Evolutionary conservation across 2,888 invertebrate genomes (phyloP).

Genomic region (Oscheius onirici): DNA sequence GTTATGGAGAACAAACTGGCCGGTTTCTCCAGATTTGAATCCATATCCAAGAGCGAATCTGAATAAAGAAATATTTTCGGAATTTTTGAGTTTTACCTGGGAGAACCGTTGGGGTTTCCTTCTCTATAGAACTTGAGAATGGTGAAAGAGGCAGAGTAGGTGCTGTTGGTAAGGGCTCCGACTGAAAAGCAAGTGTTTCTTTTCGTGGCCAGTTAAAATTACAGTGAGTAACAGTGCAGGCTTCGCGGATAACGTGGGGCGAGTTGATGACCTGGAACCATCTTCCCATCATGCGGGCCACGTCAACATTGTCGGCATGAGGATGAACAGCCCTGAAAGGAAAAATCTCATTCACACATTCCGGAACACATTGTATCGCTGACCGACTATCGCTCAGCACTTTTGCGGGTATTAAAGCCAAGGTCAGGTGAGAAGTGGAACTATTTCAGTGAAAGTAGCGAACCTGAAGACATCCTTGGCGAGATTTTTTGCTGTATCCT

Average conservation of each 20-base stretch:
- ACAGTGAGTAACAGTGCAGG: constrained; percentile 72
- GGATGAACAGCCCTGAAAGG: constrained; percentile 68
- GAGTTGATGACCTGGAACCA: constrained; percentile 73
- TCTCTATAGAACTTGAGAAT: constrained; percentile 72
- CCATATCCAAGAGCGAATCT: constrained; percentile 72
- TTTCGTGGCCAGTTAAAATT: not conserved
- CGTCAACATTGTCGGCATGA: constrained; percentile 71
- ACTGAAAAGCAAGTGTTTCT: constrained; percentile 59
- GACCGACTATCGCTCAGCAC: not conserved
- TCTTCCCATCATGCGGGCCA: constrained; percentile 72
- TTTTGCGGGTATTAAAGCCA: constrained; percentile 14
- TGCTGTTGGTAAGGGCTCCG: constrained; percentile 72
- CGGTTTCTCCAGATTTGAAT: constrained; percentile 71
- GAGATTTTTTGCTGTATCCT: constrained; percentile 71
- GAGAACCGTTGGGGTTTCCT: constrained; percentile 72
- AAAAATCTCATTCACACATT: not conserved
- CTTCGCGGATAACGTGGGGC: constrained; percentile 72
- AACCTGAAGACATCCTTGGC: constrained; percentile 70
- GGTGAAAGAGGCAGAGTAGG: constrained; percentile 72
- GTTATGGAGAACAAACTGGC: constrained; percentile 71
- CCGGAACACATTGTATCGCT: not conserved
- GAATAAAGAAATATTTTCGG: not conserved
- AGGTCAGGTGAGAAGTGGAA: constrained; percentile 16
- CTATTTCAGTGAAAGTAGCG: constrained; percentile 5
- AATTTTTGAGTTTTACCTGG: constrained; percentile 37